Percentiles rank a stretch among this genome's conserved stretches.
Evolutionary conservation across 2,113 vertebrate species (phyloP).

Genomic region (Gambusia affinis): DNA sequence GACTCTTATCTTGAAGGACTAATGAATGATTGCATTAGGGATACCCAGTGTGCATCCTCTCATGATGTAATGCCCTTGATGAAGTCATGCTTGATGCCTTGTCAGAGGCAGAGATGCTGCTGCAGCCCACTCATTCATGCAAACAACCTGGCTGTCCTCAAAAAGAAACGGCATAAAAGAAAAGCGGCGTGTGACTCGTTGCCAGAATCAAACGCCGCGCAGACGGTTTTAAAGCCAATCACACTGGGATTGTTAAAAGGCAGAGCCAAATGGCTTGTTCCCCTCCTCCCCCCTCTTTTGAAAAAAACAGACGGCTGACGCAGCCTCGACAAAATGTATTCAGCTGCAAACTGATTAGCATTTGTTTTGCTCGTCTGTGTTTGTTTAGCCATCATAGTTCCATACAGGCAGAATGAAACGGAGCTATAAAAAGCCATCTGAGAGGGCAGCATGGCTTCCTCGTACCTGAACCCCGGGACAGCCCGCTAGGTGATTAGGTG

Average conservation of each 20-base stretch:
- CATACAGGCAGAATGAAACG: slow-evolving; percentile 38
- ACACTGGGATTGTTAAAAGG: slow-evolving; percentile 39
- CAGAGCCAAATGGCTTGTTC: slow-evolving; percentile 38
- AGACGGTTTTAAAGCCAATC: slow-evolving; percentile 55
- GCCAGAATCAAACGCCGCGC: slow-evolving; percentile 47
- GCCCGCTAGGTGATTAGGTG: slow-evolving; percentile 71
- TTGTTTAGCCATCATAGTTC: slow-evolving; percentile 45
- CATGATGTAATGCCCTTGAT: slow-evolving; percentile 55
- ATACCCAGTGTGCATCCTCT: slow-evolving; percentile 46
- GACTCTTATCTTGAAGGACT: slow-evolving; percentile 11
- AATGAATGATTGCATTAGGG: slow-evolving; percentile 28
- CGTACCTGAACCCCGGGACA: slow-evolving; percentile 66
- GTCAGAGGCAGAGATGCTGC: slow-evolving; percentile 66
- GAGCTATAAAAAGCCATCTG: slow-evolving; percentile 40
- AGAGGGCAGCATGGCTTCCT: slow-evolving; percentile 42
- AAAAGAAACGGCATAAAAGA: slow-evolving; percentile 55
- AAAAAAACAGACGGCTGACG: slow-evolving; percentile 24
- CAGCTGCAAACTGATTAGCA: slow-evolving; percentile 49
- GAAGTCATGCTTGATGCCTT: slow-evolving; percentile 59
- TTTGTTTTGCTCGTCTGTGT: slow-evolving; percentile 52
- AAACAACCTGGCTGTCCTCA: slow-evolving; percentile 61
- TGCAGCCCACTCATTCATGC: slow-evolving; percentile 57
- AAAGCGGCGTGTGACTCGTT: slow-evolving; percentile 17
- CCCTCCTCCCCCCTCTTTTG: not conserved
- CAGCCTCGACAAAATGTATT: slow-evolving; percentile 36